A percentile compares a stretch with the other conserved stretches of the same genome.
These are phyloP conservation scores for Meriones psammophilus DNA, from an alignment of 2,797 vertebrate species.

Conservation along the genomic window DNA sequence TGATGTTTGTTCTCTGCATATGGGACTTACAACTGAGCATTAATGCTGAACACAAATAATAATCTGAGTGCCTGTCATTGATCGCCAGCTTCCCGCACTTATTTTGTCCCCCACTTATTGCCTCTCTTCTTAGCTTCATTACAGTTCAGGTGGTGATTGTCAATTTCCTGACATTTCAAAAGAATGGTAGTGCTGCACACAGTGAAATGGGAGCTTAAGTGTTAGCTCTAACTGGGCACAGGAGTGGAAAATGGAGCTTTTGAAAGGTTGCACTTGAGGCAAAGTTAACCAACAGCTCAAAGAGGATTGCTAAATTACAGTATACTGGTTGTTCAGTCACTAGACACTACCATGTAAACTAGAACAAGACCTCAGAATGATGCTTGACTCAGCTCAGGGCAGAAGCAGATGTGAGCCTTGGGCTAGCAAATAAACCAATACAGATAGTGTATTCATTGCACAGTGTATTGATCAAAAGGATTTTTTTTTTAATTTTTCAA, in stretches of 20 bases:
- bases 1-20: background rate
- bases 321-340: slow-evolving; percentile 11
- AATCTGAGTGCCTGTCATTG: background rate
- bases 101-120: background rate
- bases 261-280: background rate
- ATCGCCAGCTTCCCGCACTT: background rate
- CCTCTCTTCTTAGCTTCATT: slow-evolving; percentile 40
- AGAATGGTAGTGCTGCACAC: background rate
- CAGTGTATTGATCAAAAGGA: slow-evolving; percentile 23
- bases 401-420: background rate
- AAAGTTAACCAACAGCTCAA: slow-evolving; percentile 53
- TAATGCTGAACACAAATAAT: background rate
- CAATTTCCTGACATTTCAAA: slow-evolving; percentile 60
- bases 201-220: background rate
- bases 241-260: slow-evolving; percentile 46
- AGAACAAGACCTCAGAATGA: background rate
- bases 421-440: background rate
- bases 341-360: background rate
- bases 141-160: background rate
- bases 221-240: background rate
- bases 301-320: slow-evolving; percentile 51
- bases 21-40: background rate
- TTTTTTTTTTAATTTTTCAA: background rate
- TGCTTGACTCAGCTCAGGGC: background rate
- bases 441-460: background rate